Base-by-base conservation (phyloP, 2,888 invertebrate species). In the Tipula unca region DNA sequence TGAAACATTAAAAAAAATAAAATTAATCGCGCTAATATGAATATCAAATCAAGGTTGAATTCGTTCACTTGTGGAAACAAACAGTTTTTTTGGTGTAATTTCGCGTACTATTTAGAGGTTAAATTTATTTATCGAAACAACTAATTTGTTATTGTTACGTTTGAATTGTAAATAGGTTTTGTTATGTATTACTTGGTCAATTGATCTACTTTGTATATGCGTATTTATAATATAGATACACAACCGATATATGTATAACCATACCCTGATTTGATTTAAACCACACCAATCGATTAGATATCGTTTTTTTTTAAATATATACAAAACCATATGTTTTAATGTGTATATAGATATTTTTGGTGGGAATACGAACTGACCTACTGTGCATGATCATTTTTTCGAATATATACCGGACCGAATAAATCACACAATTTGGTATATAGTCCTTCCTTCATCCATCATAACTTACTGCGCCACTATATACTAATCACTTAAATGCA, bases 31-130 rank as follows among this genome's bases (percentile, higher is more conserved):
- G 69, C 25, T 69, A 25, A 69, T 25, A 69, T 69, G 69, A 69
- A 69, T 69, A 69, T 69, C 69, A 69, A 69, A 69, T 69, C 69
- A 69, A 69, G 69, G 69, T 69, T 69, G 69, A 69, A 25, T 69
- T 69, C 13, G 69, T 69, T 69, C 69, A 25, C 25, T 25, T 69
- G 25, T 69, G 69, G 69, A 69, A 25, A 69, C 69, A 69, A 69
- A 69, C 69, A 69, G 20, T 69, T 69, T 69, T 69, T 48, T 48
- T 17, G 17, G 17, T 48, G 17, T 48, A 48, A 25, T 69, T 69
- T 69, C 13, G 25, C 69, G 69, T 69, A 69, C 6, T 25, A 69
- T 69, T 69, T 69, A 25, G 69, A 69, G 69, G 69, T 69, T 25
- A 69, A 69, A 69, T 25, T 69, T 10, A 69, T 69, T 69, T 25